These are phyloP conservation scores for Notothenia coriiceps DNA, from an alignment of 2,113 vertebrate genomes.

Conservation along the genomic window DNA sequence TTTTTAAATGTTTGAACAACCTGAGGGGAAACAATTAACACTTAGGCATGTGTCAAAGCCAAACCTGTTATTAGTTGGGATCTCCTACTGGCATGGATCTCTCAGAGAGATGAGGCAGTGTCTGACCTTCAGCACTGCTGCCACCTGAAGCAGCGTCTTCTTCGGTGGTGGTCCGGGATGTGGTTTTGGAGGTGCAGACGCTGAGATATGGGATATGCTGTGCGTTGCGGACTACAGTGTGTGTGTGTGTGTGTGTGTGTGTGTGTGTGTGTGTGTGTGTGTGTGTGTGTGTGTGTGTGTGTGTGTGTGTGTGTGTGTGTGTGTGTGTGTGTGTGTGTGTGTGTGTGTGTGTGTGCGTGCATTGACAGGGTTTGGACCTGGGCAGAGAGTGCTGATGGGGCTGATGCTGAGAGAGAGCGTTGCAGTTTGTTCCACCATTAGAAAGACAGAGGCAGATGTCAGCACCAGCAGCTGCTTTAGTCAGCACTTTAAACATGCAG, in stretches of 20 bases:
- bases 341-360: constrained; percentile 14
- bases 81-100: constrained; percentile 4
- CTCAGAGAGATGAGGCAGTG: constrained; percentile 27
- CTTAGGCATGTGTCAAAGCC: not conserved
- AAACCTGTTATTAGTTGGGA: constrained; percentile 5
- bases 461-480: constrained; percentile 71
- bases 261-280: constrained; percentile 21
- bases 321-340: constrained; percentile 1
- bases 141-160: constrained; percentile 38
- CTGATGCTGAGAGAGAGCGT: constrained; percentile 56
- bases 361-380: constrained; percentile 59
- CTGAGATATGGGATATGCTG: constrained; percentile 73
- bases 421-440: constrained; percentile 67
- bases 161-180: constrained; percentile 66
- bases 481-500: constrained; percentile 71
- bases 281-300: constrained; percentile 23
- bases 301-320: constrained; percentile 22
- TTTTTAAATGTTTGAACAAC: not conserved
- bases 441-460: constrained; percentile 76
- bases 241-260: constrained; percentile 18
- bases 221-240: constrained; percentile 54
- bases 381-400: constrained; percentile 69
- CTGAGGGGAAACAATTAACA: constrained; percentile 14
- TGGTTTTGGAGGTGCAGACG: constrained; percentile 69
- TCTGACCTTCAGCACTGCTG: constrained; percentile 39